Evolutionary conservation across 2,797 vertebrate genomes (phyloP), one percentile per base, ranked within the genome.

Genomic region (Myotis myotis): DNA sequence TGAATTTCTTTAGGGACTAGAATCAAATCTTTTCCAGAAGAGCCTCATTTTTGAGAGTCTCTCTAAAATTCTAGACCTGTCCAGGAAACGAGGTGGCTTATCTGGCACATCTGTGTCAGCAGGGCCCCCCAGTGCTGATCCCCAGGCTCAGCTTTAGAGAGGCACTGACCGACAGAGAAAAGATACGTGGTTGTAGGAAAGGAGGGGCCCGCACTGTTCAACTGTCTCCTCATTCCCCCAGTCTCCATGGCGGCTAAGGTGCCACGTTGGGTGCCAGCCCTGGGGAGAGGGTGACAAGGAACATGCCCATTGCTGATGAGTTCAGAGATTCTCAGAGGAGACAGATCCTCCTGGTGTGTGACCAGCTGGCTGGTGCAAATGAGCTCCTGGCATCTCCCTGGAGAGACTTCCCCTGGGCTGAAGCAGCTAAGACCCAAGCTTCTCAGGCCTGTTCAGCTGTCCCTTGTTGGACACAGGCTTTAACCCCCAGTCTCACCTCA

Each of bases 1-100:
- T 60, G 79, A 22, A 78, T 76, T 94, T 88, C 75, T 94, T 78
- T 62, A 84, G 6, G 55, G 91, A 81, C 51, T 60, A 78, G 78
- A 36, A 64, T 87, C 49, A 12, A 49, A n/a, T 96, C 95, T 80
- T 91, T 92, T 72, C 49, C 36, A 92, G 85, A 74, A 93, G 44
- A 49, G 49, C 79, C 20, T 82, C 49, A 36, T 44, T 76, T 82
- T n/a, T 57, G 36, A 92, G 57, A 7, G 13, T 93, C 38, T 95
- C 80, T 78, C 70, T 89, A 95, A 79, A 79, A 89, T 70, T 72
- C 86, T 95, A 41, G 36, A 13, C 41, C 82, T 64, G 8, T 49
- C 44, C 33, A 60, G 41, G 22, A 79, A 38, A 6, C 15, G 44
- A 41, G 88, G 75, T 66, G 30, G 72, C 36, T 85, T 66, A 25